These are phyloP conservation scores for Ceratotherium simum DNA, from an alignment of 2,113 vertebrate species.

Conservation along the genomic window DNA sequence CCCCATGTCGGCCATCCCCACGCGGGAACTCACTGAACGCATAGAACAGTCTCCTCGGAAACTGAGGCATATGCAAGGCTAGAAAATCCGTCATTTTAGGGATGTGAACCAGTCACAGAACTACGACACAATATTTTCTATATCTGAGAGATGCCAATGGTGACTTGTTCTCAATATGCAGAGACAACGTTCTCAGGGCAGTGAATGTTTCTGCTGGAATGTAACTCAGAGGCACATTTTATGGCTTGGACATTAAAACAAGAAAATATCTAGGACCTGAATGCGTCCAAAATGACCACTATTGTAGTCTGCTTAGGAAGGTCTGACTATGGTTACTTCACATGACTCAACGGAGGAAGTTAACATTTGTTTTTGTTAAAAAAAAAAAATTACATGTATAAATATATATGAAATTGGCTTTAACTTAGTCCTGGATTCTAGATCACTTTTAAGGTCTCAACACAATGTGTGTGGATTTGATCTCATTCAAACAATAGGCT, in stretches of 20 bases:
- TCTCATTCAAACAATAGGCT: neutral
- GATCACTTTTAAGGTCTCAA: neutral
- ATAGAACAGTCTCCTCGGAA: neutral
- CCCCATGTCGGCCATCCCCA: neutral
- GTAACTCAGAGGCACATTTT: fast-evolving
- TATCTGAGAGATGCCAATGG: neutral
- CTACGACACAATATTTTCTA: fast-evolving
- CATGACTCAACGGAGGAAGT: neutral
- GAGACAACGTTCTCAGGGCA: neutral
- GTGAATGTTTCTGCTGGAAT: neutral
- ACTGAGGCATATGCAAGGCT: neutral
- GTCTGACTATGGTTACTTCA: neutral
- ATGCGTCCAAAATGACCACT: neutral
- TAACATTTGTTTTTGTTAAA: neutral
- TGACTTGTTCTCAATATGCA: neutral
- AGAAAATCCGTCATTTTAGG: neutral
- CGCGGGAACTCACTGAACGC: fast-evolving
- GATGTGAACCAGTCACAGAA: neutral
- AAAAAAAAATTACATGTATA: neutral
- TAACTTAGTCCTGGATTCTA: neutral
- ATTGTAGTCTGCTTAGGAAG: neutral
- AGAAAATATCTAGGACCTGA: neutral
- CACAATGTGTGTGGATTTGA: neutral
- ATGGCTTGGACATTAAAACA: neutral
- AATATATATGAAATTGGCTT: neutral